Evolutionary conservation across 1,140 invertebrate species (phyloP).

Genomic region (Saccostrea echinata): DNA sequence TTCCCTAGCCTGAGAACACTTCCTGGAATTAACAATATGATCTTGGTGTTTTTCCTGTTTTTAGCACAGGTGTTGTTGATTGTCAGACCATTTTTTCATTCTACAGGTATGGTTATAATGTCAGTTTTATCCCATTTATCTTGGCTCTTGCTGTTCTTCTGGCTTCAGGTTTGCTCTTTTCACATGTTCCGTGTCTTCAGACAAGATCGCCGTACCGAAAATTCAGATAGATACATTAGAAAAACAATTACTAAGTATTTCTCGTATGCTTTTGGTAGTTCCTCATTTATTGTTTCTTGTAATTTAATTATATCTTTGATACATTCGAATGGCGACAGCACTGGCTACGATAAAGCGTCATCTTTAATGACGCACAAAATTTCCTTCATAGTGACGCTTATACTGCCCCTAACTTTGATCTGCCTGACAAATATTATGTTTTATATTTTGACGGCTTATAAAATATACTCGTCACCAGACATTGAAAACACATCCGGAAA

Average conservation of each 20-base stretch:
- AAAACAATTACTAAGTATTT: background rate
- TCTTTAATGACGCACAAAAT: slow-evolving; percentile 39
- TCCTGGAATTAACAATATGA: slow-evolving; percentile 67
- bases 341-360: slow-evolving; percentile 31
- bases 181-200: slow-evolving; percentile 14
- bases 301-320: slow-evolving; percentile 1
- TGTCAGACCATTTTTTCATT: slow-evolving; percentile 6
- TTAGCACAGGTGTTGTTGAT: slow-evolving; percentile 57
- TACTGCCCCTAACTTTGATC: background rate
- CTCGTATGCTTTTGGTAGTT: background rate
- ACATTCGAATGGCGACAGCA: background rate
- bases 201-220: too few species aligned
- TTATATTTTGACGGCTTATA: slow-evolving; percentile 35
- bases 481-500: slow-evolving; percentile 1
- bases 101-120: slow-evolving; percentile 79
- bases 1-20: slow-evolving; percentile 59
- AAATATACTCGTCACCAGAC: slow-evolving; percentile 31
- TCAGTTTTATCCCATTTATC: slow-evolving; percentile 93
- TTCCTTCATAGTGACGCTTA: slow-evolving; percentile 16
- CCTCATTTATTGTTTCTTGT: background rate
- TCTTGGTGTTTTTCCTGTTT: slow-evolving; percentile 57
- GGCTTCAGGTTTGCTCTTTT: slow-evolving; percentile 22
- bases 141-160: slow-evolving; percentile 43
- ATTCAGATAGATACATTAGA: background rate
- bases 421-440: slow-evolving; percentile 37